A percentile compares a stretch with the other conserved stretches of the same genome.
Evolutionary conservation across 2,888 invertebrate genomes (phyloP).

Genomic region (Seira musarum): DNA sequence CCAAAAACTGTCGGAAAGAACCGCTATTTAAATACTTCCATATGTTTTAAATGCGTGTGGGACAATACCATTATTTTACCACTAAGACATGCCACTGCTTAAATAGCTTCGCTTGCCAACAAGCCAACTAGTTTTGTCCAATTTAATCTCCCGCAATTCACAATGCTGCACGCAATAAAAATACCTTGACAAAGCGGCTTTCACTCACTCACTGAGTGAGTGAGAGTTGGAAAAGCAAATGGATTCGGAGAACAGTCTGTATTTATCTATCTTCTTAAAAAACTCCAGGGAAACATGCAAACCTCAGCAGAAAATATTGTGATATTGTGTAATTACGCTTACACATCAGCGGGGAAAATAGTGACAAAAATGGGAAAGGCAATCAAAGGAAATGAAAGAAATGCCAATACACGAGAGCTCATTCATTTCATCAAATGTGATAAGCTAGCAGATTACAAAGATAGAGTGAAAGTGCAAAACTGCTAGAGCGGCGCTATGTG

Average conservation of each 20-base stretch:
- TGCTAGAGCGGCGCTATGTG: no score
- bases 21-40: slow-evolving; percentile 45
- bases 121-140: no score
- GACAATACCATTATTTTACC: no score
- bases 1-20: neutral
- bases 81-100: no score
- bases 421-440: neutral
- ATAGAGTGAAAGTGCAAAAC: no score
- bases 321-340: slow-evolving; percentile 35
- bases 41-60: slow-evolving; percentile 25
- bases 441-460: neutral
- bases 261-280: slow-evolving; percentile 28
- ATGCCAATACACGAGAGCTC: slow-evolving; percentile 30
- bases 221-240: no score
- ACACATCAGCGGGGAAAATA: slow-evolving; percentile 32
- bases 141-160: no score
- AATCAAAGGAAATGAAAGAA: slow-evolving; percentile 34
- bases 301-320: slow-evolving; percentile 37
- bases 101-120: no score
- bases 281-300: slow-evolving; percentile 24
- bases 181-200: no score
- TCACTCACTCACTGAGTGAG: no score
- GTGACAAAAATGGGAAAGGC: slow-evolving; percentile 35
- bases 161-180: no score
- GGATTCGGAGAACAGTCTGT: neutral